phyloP scores from a whole-genome alignment of 2,888 invertebrate species.

The Cyclophora albipunctata region DNA sequence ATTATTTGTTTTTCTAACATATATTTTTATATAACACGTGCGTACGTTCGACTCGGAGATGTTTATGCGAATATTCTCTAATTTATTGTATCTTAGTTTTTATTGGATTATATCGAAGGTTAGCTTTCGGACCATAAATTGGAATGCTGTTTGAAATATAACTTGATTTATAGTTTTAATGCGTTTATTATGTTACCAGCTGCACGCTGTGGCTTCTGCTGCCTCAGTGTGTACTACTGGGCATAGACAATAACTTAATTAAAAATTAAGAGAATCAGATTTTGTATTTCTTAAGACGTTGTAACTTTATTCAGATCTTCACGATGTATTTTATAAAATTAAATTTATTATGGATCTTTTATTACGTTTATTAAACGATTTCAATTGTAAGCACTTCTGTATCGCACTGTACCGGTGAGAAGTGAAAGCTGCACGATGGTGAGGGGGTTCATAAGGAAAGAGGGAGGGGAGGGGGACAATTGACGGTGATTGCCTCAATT shows the following conservation, averaged over 20 bases:
- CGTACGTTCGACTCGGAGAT: background rate
- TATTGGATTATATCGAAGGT: constrained; percentile 5
- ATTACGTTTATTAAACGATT: too few relatives aligned
- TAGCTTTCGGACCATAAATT: too few relatives aligned
- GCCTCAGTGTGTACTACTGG: too few relatives aligned
- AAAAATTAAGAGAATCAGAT: too few relatives aligned
- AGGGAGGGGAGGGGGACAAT: constrained; percentile 35
- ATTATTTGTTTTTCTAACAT: constrained; percentile 22
- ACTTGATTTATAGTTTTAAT: too few relatives aligned
- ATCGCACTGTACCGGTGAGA: constrained; percentile 55
- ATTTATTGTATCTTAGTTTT: constrained; percentile 14
- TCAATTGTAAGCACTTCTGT: constrained; percentile 22
- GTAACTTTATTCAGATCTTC: background rate
- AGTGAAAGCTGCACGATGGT: constrained; percentile 51
- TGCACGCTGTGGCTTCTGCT: too few relatives aligned
- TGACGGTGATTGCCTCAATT: constrained; percentile 70
- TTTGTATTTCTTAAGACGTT: too few relatives aligned
- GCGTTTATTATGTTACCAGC: too few relatives aligned
- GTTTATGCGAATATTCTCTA: constrained; percentile 15
- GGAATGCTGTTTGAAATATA: too few relatives aligned
- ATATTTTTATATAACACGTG: constrained; percentile 16
- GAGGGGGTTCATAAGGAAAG: constrained; percentile 13
- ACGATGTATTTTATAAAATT: background rate
- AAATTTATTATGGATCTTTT: background rate
- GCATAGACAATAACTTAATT: too few relatives aligned